phyloP scores from a whole-genome alignment of 2,797 vertebrate species.

The Labroides dimidiatus region DNA sequence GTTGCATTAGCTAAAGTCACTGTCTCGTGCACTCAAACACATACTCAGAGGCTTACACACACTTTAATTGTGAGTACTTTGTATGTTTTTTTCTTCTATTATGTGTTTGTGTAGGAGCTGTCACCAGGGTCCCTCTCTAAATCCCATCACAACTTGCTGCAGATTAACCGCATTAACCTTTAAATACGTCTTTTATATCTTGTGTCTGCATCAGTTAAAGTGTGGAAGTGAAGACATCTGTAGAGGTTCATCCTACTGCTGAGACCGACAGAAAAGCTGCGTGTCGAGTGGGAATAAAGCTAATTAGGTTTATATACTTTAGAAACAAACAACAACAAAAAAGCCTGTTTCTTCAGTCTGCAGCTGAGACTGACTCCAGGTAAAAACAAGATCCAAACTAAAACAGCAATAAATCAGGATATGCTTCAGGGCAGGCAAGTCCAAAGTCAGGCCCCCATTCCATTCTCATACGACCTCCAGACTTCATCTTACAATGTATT shows the following conservation, averaged over 20 bases:
- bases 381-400: no score
- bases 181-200: neutral
- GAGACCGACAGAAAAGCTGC: neutral
- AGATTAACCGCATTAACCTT: neutral
- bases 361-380: no score
- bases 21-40: neutral
- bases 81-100: slow-evolving; percentile 25
- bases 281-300: neutral
- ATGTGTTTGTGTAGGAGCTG: slow-evolving; percentile 7
- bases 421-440: no score
- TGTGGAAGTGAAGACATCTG: neutral
- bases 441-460: no score
- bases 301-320: neutral
- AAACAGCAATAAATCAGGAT: no score
- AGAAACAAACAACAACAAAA: no score
- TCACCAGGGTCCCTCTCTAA: neutral
- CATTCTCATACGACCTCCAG: no score
- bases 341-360: no score
- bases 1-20: slow-evolving; percentile 51
- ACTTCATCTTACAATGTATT: no score
- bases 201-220: neutral
- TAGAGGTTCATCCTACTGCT: neutral
- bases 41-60: neutral
- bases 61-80: slow-evolving; percentile 7
- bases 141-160: neutral